Evolutionary conservation across 2,113 vertebrate species (phyloP).

Genomic region (Brachypodius melanocephalos): DNA sequence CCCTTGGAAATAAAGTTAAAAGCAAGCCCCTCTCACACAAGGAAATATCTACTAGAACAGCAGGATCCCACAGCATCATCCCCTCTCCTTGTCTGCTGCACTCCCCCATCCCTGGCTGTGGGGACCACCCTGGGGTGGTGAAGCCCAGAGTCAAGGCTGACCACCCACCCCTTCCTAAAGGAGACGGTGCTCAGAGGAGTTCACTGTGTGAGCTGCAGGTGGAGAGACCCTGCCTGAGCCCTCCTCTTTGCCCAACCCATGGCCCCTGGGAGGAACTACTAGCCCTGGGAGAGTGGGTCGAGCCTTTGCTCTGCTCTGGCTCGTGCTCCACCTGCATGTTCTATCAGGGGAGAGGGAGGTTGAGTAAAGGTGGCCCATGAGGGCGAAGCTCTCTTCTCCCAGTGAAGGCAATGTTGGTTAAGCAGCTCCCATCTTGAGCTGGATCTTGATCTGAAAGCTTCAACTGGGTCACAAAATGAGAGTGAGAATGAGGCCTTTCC

Average conservation of each 20-base stretch:
- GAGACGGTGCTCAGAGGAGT: background rate
- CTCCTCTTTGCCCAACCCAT: background rate
- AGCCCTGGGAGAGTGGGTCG: fast-evolving
- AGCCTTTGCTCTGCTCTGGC: background rate
- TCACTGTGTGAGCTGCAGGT: background rate
- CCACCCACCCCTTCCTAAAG: background rate
- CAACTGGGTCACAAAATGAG: background rate
- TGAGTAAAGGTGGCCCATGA: background rate
- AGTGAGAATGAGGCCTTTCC: background rate
- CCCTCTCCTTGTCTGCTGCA: background rate
- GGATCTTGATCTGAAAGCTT: background rate
- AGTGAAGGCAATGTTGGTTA: background rate
- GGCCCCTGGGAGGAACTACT: fast-evolving
- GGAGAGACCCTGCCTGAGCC: background rate
- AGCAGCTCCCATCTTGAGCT: background rate
- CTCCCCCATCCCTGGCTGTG: background rate
- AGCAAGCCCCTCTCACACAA: fast-evolving
- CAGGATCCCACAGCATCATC: fast-evolving
- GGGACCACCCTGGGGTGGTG: background rate
- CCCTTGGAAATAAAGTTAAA: background rate
- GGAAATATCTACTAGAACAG: background rate
- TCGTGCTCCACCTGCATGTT: background rate
- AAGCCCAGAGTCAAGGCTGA: background rate
- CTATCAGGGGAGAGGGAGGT: fast-evolving
- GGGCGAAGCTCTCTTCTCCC: background rate